Conservation (phyloP, 2,888 invertebrate species). For the Eupithecia subumbrata region DNA sequence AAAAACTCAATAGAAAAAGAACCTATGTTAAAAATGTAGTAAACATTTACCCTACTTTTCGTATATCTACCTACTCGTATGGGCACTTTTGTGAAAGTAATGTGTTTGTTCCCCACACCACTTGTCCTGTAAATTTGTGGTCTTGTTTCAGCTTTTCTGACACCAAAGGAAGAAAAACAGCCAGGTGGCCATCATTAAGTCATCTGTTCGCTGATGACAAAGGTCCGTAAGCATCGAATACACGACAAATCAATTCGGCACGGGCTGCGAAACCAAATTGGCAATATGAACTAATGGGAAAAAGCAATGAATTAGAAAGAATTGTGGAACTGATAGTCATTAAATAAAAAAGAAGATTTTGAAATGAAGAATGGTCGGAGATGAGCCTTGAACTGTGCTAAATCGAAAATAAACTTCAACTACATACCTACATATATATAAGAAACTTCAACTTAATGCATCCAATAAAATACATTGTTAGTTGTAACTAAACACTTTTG, state of each 20-base stretch:
- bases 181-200: constrained; percentile 9
- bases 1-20: too few species aligned
- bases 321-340: neutral
- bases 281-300: constrained; percentile 4
- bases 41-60: too few species aligned
- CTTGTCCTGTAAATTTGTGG: neutral
- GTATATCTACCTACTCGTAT: too few species aligned
- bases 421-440: too few species aligned
- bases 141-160: neutral
- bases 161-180: neutral
- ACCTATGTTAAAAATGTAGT: too few species aligned
- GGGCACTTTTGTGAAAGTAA: too few species aligned
- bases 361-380: neutral
- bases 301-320: neutral
- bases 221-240: constrained; percentile 9
- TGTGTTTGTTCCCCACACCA: too few species aligned
- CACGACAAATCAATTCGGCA: constrained; percentile 12
- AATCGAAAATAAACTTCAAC: neutral
- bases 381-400: neutral
- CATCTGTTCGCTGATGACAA: constrained; percentile 14
- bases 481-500: too few species aligned
- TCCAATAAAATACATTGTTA: too few species aligned
- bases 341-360: neutral
- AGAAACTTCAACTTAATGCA: too few species aligned
- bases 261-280: constrained; percentile 15